phyloP scores from a whole-genome alignment of 2,797 vertebrate genomes.

The Mus caroli region DNA sequence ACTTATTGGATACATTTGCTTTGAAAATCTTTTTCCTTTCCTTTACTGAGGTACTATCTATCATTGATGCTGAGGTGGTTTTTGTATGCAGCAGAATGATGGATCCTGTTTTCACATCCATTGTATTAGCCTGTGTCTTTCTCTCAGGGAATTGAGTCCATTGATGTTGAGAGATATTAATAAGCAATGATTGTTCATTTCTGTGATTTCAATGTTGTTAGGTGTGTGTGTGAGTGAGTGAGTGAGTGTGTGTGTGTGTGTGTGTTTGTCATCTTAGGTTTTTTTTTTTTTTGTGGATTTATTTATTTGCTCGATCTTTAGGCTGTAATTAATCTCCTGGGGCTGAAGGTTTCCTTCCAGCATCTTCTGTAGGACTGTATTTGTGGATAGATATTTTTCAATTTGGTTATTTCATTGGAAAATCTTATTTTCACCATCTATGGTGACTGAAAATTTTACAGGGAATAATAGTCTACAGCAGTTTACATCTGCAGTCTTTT shows the following conservation, averaged over 20 bases:
- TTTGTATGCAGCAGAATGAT: not conserved
- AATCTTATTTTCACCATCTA: not conserved
- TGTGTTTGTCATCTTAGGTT: too few species aligned
- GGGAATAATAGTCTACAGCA: not conserved
- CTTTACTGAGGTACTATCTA: too few species aligned
- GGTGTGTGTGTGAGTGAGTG: too few species aligned
- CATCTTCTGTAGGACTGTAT: not conserved
- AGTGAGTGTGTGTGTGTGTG: too few species aligned
- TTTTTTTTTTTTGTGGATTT: not conserved
- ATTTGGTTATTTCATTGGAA: not conserved
- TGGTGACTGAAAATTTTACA: not conserved
- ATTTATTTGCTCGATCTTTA: not conserved
- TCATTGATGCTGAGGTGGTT: too few species aligned
- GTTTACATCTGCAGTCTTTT: not conserved
- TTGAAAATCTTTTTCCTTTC: too few species aligned
- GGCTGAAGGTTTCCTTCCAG: not conserved
- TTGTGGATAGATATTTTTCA: not conserved
- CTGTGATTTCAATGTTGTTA: not conserved
- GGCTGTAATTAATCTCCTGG: not conserved
- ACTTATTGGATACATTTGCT: too few species aligned
- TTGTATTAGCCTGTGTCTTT: not conserved
- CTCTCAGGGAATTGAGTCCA: not conserved
- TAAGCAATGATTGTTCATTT: not conserved
- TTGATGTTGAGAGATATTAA: not conserved
- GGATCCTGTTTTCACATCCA: not conserved